Base-by-base conservation (phyloP, 2,113 vertebrate species). In the Microcebus tavaratra region DNA sequence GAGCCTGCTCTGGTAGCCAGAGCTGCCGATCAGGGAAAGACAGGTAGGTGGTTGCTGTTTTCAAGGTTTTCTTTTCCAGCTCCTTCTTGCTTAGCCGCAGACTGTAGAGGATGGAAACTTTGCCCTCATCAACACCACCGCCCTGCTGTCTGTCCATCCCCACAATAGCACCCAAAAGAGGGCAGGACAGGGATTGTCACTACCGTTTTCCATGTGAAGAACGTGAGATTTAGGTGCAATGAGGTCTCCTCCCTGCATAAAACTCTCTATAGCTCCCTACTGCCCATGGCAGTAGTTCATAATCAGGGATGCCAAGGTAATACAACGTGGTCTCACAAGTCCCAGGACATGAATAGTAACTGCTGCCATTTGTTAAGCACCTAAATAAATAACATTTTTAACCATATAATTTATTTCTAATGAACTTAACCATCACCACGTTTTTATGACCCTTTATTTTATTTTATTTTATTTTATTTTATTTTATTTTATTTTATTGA, bases 141-240 rank as follows among this genome's bases (percentile, higher is more conserved):
- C 27, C 21, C 4, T 63, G 20, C 53, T 31, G 29, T 73, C 82
- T 81, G n/a, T 55, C 53, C 39, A n/a, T 4, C 21, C 5, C 20
- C 70, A 31, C 14, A 0, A 1, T 0, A 0, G 53, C 63, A 25
- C 39, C 3, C 2, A 9, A n/a, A 1, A 42, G 21, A 55, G 21
- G 10, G 6, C 9, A 12, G 3, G 21, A 76, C 15, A 6, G 63
- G 82, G 15, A 8, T 23, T 8, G 20, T 63, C 27, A 27, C 50
- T 3, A 6, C 65, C 75, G 1, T 45, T 87, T 21, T 29, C n/a
- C 57, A 45, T 3, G 1, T 39, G 39, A 39, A 39, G 10, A 70
- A 67, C 25, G 8, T 8, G 63, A n/a, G 27, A 31, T 31, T 12
- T 53, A 29, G 8, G 55, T 45, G 42, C 34, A 4, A 3, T 2